These are phyloP conservation scores for Oegoconia quadripuncta DNA, from an alignment of 2,888 invertebrate genomes.

Conservation along the genomic window DNA sequence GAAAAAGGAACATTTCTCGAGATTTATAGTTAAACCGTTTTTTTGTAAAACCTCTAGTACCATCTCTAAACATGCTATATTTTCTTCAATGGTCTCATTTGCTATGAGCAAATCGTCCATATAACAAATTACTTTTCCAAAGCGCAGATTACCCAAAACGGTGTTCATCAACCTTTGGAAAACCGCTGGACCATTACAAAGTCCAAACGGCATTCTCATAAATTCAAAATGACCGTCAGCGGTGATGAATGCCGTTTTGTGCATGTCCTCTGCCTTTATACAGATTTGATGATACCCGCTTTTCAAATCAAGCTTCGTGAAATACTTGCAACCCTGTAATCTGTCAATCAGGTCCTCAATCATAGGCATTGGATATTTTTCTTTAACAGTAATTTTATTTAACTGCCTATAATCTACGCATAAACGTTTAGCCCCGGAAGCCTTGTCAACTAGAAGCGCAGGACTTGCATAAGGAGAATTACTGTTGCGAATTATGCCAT, in stretches of 20 bases:
- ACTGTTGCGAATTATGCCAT: constrained; percentile 2
- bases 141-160: constrained; percentile 9
- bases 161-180: constrained; percentile 29
- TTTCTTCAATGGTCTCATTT: constrained; percentile 18
- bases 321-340: constrained; percentile 24
- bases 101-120: constrained; percentile 35
- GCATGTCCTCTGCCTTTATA: constrained; percentile 14
- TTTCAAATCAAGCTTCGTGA: constrained; percentile 26
- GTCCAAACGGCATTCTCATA: constrained; percentile 24
- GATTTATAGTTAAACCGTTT: constrained; percentile 14
- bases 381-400: constrained; percentile 25
- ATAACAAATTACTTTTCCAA: constrained; percentile 18
- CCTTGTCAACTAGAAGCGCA: constrained; percentile 18
- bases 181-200: constrained; percentile 28
- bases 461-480: too few species aligned
- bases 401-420: constrained; percentile 22
- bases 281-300: background rate
- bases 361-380: constrained; percentile 28
- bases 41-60: constrained; percentile 12
- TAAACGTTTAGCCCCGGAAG: constrained; percentile 24
- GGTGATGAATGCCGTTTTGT: constrained; percentile 37
- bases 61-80: constrained; percentile 8
- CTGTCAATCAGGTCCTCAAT: constrained; percentile 34
- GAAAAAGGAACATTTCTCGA: constrained; percentile 11
- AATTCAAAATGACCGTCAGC: constrained; percentile 36